Conservation (phyloP, 2,888 invertebrate species). For the Caenorhabditis imperialis region DNA sequence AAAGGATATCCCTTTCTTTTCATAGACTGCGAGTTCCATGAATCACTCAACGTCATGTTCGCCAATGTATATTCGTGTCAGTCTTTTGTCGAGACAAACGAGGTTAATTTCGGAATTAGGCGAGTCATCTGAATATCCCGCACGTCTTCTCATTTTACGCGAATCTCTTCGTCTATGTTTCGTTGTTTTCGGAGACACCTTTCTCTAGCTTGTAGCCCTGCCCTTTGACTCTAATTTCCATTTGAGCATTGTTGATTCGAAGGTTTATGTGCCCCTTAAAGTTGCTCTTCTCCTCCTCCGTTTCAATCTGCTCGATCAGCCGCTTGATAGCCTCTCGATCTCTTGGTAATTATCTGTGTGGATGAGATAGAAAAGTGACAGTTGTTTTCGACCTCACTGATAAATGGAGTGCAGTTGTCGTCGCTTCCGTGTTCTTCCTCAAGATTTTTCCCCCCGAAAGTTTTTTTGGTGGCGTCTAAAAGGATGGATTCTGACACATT, state of each 20-base stretch:
- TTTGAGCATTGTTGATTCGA: no score
- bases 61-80: neutral
- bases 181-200: no score
- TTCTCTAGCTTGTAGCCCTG: no score
- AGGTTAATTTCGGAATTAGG: conserved; percentile 23
- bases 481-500: neutral
- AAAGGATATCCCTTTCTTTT: neutral
- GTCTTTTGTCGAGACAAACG: conserved; percentile 6
- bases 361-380: conserved; percentile 14
- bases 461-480: conserved; percentile 6
- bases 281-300: no score
- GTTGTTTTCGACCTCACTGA: conserved; percentile 47
- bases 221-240: no score
- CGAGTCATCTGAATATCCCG: conserved; percentile 11
- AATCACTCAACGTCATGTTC: conserved; percentile 17
- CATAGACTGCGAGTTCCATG: neutral
- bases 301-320: no score
- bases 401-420: conserved; percentile 47
- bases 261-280: no score
- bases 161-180: no score
- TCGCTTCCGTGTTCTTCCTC: conserved; percentile 13
- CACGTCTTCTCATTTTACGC: neutral
- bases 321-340: no score
- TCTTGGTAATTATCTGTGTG: conserved; percentile 14
- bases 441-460: neutral